phyloP scores from a whole-genome alignment of 2,888 invertebrate species.

The Embidobia sp. region DNA sequence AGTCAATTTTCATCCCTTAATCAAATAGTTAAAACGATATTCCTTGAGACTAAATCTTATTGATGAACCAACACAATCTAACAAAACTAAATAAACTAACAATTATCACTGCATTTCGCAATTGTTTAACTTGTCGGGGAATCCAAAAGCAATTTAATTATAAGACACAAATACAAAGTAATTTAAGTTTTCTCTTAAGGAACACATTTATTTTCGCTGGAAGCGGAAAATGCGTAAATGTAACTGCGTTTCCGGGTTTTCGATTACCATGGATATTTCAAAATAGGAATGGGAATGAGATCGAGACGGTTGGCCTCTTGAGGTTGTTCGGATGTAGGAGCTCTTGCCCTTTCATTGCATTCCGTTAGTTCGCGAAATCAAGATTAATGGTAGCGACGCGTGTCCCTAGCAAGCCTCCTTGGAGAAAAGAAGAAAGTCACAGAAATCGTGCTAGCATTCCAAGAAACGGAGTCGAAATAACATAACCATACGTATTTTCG shows the following conservation, averaged over 20 bases:
- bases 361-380: conserved; percentile 72
- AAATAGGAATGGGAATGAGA: conserved; percentile 45
- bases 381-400: conserved; percentile 75
- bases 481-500: conserved; percentile 64
- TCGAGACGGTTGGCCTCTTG: conserved; percentile 62
- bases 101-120: no score
- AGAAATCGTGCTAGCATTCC: conserved; percentile 68
- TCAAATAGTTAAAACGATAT: no score
- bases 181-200: no score
- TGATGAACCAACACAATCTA: no score
- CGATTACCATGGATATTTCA: conserved; percentile 61
- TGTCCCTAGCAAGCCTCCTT: conserved; percentile 67
- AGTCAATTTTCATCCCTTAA: no score
- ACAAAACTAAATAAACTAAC: no score
- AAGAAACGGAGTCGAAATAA: conserved; percentile 63
- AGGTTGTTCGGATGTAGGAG: conserved; percentile 61
- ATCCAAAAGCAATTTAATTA: no score
- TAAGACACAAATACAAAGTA: no score
- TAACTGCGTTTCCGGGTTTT: conserved; percentile 50
- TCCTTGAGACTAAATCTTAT: no score
- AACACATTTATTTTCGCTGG: no score
- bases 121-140: no score
- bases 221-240: conserved; percentile 30
- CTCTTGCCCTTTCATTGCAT: conserved; percentile 65
- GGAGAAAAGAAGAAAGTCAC: conserved; percentile 66